Conservation (phyloP, 2,113 vertebrate species). For the Panurus biarmicus region DNA sequence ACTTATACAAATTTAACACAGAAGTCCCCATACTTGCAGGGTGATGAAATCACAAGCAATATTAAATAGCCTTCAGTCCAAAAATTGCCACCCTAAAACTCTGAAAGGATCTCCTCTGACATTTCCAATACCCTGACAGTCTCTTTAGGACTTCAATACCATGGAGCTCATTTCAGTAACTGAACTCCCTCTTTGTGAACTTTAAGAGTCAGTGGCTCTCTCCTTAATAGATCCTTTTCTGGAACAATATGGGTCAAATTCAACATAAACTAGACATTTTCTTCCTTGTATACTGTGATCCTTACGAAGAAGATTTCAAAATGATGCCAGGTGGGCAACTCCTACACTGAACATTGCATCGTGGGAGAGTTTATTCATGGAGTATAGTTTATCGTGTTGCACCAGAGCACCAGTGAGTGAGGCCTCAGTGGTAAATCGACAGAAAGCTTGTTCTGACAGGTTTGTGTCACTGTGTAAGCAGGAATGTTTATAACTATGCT, state of each 20-base stretch:
- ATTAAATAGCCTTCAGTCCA: not conserved
- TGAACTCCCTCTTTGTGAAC: not conserved
- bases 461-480: not conserved
- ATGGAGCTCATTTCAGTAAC: not conserved
- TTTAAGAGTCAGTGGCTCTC: not conserved
- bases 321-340: not conserved
- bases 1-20: not conserved
- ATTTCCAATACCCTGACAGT: not conserved
- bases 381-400: accelerated
- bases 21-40: not conserved
- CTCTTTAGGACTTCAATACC: not conserved
- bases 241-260: not conserved
- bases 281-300: not conserved
- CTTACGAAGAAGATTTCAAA: not conserved
- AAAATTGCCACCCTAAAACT: not conserved
- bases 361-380: not conserved
- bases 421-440: accelerated
- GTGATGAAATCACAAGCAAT: not conserved
- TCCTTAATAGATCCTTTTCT: not conserved
- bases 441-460: not conserved
- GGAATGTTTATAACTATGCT: not conserved
- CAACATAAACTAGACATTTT: not conserved
- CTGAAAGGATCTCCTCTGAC: not conserved
- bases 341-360: not conserved
- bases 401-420: not conserved